Evolutionary conservation across 2,888 invertebrate genomes (phyloP).

Genomic region (Spodoptera picta): DNA sequence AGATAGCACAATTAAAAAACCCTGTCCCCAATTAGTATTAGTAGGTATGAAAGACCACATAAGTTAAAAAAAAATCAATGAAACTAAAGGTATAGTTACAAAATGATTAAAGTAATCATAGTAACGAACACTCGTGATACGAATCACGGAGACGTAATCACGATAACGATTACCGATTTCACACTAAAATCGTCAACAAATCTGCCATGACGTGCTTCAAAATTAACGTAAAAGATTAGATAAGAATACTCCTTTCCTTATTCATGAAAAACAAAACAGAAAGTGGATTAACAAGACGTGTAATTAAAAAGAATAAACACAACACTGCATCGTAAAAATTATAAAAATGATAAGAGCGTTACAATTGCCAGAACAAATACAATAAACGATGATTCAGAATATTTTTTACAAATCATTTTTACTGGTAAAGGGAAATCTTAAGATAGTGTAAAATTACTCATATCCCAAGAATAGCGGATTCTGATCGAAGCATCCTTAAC

Average conservation of each 20-base stretch:
- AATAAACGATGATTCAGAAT: slow-evolving; percentile 20
- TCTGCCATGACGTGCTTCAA: slow-evolving; percentile 6
- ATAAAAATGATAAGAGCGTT: slow-evolving; percentile 20
- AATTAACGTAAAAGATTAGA: slow-evolving; percentile 29
- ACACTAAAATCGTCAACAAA: slow-evolving; percentile 2
- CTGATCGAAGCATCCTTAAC: background rate
- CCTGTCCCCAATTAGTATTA: too few relatives aligned
- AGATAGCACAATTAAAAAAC: too few relatives aligned
- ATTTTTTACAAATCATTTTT: slow-evolving; percentile 10
- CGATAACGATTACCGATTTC: slow-evolving; percentile 8
- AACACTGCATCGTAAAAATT: background rate
- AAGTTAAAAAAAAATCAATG: too few relatives aligned
- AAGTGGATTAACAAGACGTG: slow-evolving; percentile 20
- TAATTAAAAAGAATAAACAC: too few relatives aligned
- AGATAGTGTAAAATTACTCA: slow-evolving; percentile 10
- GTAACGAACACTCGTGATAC: slow-evolving; percentile 19
- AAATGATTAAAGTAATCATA: too few relatives aligned
- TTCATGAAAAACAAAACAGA: slow-evolving; percentile 25
- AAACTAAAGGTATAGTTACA: too few relatives aligned
- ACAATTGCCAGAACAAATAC: slow-evolving; percentile 15
- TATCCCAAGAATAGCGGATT: slow-evolving; percentile 17
- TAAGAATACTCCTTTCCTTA: slow-evolving; percentile 4
- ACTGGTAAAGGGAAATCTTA: slow-evolving; percentile 19
- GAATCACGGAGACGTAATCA: slow-evolving; percentile 11
- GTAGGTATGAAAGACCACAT: too few relatives aligned